Evolutionary conservation across 2,113 vertebrate species (phyloP).

Genomic region (Mugil cephalus): DNA sequence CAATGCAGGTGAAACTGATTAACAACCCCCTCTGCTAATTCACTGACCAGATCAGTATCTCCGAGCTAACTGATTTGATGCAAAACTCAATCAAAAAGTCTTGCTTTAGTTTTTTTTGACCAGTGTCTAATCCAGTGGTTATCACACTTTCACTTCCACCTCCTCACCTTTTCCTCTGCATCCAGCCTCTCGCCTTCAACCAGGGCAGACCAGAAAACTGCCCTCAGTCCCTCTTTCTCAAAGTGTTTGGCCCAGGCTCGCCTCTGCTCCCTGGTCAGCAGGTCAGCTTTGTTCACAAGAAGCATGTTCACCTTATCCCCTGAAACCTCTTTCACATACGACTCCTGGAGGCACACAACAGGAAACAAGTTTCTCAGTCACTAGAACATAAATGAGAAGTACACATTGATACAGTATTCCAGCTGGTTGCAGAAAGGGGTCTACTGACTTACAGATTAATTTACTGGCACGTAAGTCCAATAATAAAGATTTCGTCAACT

Average conservation of each 20-base stretch:
- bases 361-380: neutral
- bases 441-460: too few species aligned
- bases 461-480: too few species aligned
- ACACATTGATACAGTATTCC: neutral
- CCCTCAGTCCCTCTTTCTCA: constrained; percentile 87
- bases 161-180: constrained; percentile 85
- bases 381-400: accelerated
- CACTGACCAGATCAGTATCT: too few species aligned
- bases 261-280: constrained; percentile 91
- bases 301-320: constrained; percentile 92
- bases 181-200: constrained; percentile 85
- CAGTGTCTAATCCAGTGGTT: too few species aligned
- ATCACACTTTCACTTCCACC: accelerated
- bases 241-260: constrained; percentile 90
- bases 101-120: too few species aligned
- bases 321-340: constrained; percentile 90
- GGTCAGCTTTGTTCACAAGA: constrained; percentile 95
- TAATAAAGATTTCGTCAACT: too few species aligned
- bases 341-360: constrained; percentile 83
- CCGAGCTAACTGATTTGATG: too few species aligned
- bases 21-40: too few species aligned
- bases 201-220: constrained; percentile 97
- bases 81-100: too few species aligned
- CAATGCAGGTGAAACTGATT: too few species aligned
- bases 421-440: neutral